These are phyloP conservation scores for Monochamus alternatus DNA, from an alignment of 2,888 invertebrate species.

Conservation along the genomic window DNA sequence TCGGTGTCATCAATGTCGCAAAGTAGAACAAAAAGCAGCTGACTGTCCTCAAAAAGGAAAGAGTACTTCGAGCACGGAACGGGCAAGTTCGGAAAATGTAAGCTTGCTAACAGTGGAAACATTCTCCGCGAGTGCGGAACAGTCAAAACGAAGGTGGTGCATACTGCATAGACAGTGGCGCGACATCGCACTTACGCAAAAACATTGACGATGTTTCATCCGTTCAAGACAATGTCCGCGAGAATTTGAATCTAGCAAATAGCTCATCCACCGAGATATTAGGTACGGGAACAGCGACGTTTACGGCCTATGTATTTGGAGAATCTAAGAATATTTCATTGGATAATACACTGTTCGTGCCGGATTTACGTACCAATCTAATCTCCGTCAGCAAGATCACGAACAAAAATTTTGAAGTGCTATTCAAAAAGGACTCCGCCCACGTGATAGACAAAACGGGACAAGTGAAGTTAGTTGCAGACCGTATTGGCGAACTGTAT, in stretches of 20 bases:
- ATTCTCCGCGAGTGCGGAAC: background rate
- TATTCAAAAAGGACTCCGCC: slow-evolving; percentile 42
- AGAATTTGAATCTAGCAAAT: slow-evolving; percentile 33
- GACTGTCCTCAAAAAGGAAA: slow-evolving; percentile 25
- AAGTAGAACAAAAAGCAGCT: slow-evolving; percentile 36
- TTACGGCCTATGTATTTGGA: background rate
- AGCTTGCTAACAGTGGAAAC: background rate
- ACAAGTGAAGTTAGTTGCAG: slow-evolving; percentile 29
- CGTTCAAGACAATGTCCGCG: slow-evolving; percentile 1
- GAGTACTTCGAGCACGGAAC: slow-evolving; percentile 52
- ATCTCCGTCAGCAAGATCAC: slow-evolving; percentile 44
- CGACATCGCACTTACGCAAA: slow-evolving; percentile 39
- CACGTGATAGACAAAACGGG: slow-evolving; percentile 28
- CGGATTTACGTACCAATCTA: slow-evolving; percentile 42
- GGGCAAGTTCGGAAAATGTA: slow-evolving; percentile 45
- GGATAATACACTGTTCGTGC: slow-evolving; percentile 30
- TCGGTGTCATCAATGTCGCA: slow-evolving; percentile 26
- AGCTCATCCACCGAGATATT: slow-evolving; percentile 23
- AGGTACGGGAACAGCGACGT: background rate
- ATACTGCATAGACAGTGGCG: slow-evolving; percentile 33
- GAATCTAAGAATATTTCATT: slow-evolving; percentile 60
- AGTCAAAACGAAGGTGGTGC: slow-evolving; percentile 14
- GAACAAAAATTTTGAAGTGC: slow-evolving; percentile 34
- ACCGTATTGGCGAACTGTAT: slow-evolving; percentile 37
- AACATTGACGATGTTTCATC: slow-evolving; percentile 8